These are phyloP conservation scores for Dasyprocta punctata DNA, from an alignment of 2,113 vertebrate species.

Conservation along the genomic window DNA sequence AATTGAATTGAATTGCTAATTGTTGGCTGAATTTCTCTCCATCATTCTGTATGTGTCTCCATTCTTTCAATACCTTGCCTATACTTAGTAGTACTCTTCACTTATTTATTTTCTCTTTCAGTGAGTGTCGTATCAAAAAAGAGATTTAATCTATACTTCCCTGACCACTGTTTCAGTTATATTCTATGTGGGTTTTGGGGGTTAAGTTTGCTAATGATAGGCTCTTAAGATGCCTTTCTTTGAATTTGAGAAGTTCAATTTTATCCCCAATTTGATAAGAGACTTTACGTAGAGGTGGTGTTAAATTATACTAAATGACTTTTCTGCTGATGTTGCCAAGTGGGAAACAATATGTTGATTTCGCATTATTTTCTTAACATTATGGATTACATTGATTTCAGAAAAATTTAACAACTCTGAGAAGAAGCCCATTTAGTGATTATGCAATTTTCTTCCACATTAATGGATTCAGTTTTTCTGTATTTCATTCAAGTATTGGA, in stretches of 20 bases:
- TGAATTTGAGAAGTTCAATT: neutral
- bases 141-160: too few relatives aligned
- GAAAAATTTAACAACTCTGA: neutral
- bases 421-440: neutral
- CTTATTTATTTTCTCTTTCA: neutral
- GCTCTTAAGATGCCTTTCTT: neutral
- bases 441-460: neutral
- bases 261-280: neutral
- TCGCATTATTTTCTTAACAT: neutral
- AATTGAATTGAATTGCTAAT: neutral
- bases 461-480: neutral
- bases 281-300: neutral
- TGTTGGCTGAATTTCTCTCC: neutral
- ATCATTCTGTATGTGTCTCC: rapidly evolving
- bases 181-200: neutral
- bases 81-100: neutral
- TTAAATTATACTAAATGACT: neutral
- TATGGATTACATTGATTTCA: neutral
- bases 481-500: neutral
- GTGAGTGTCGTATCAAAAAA: neutral
- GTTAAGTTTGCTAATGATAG: neutral
- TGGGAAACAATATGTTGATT: neutral
- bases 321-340: neutral
- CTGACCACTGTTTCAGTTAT: neutral
- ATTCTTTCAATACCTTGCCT: neutral